These are phyloP conservation scores for Lasioglossum morio DNA, from an alignment of 2,888 invertebrate species.

Conservation along the genomic window DNA sequence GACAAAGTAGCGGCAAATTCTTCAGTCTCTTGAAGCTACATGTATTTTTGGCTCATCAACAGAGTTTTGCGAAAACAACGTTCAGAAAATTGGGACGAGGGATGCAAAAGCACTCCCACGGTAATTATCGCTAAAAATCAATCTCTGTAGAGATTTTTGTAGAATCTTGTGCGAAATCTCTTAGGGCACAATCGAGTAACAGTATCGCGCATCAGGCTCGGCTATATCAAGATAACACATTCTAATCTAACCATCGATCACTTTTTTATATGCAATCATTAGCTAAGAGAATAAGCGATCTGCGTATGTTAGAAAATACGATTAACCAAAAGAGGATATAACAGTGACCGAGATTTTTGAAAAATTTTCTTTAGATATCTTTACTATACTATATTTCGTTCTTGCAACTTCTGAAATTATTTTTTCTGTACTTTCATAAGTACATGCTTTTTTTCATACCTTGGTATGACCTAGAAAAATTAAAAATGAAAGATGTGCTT, in stretches of 20 bases:
- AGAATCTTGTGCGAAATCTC: background rate
- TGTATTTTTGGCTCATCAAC: background rate
- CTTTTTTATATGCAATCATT: background rate
- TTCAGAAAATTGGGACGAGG: background rate
- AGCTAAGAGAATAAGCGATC: background rate
- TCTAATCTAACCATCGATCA: background rate
- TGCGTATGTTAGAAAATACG: background rate
- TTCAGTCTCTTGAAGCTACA: background rate
- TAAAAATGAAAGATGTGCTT: too few relatives aligned
- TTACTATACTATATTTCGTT: too few relatives aligned
- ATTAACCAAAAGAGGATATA: background rate
- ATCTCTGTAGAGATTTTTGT: background rate
- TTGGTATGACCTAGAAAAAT: background rate
- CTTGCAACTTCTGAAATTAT: too few relatives aligned
- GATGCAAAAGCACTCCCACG: background rate
- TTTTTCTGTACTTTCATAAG: background rate
- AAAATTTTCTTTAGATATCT: background rate
- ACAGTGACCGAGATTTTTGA: background rate
- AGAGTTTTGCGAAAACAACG: background rate
- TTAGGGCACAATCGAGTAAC: background rate
- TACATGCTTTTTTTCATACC: background rate
- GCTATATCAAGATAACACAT: background rate
- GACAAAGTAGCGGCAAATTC: slow-evolving; percentile 11
- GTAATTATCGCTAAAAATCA: background rate
- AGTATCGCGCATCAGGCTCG: background rate